A percentile compares a stretch with the other conserved stretches of the same genome.
phyloP scores from a whole-genome alignment of 1,140 invertebrate species.

The Spodoptera frugiperda region DNA sequence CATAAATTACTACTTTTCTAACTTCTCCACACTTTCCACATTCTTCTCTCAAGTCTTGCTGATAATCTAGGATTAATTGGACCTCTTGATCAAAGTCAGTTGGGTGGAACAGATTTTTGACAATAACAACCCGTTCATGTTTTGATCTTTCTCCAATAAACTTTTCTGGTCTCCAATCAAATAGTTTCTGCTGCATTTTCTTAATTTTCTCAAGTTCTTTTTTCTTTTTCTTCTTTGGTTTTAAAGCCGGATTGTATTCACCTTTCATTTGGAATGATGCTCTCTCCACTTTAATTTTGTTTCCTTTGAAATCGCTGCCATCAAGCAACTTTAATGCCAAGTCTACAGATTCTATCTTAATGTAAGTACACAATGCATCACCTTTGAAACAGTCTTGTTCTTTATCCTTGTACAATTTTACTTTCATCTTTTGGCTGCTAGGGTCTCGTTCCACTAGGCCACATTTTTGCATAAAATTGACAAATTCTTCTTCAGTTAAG shows the following conservation, averaged over 20 bases:
- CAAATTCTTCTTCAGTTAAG: conserved; percentile 95
- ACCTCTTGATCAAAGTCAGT: conserved; percentile 96
- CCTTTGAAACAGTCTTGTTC: conserved; percentile 96
- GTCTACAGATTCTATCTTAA: conserved; percentile 98
- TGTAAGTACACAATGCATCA: conserved; percentile 98
- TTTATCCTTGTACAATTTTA: conserved; percentile 97
- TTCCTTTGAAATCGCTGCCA: conserved; percentile 92
- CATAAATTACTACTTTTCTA: conserved; percentile 96
- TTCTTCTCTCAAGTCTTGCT: conserved; percentile 96
- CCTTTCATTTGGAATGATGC: conserved; percentile 99
- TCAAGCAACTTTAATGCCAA: conserved; percentile 97
- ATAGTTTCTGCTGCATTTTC: conserved; percentile 97
- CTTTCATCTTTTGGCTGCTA: conserved; percentile 93
- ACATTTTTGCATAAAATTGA: conserved; percentile 97
- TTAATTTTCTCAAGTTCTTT: conserved; percentile 96
- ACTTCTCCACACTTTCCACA: conserved; percentile 97
- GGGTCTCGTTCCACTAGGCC: conserved; percentile 97
- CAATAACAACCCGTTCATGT: conserved; percentile 96
- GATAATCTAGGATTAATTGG: conserved; percentile 95
- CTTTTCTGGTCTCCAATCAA: conserved; percentile 98
- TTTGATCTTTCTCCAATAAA: conserved; percentile 93
- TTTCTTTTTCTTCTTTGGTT: conserved; percentile 96
- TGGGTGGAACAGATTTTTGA: conserved; percentile 97
- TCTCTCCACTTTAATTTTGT: conserved; percentile 94
- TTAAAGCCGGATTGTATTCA: conserved; percentile 96